Percentiles rank a stretch among this genome's conserved stretches.
phyloP scores from a whole-genome alignment of 2,797 vertebrate genomes.

The Typhlichthys eigenmanni region DNA sequence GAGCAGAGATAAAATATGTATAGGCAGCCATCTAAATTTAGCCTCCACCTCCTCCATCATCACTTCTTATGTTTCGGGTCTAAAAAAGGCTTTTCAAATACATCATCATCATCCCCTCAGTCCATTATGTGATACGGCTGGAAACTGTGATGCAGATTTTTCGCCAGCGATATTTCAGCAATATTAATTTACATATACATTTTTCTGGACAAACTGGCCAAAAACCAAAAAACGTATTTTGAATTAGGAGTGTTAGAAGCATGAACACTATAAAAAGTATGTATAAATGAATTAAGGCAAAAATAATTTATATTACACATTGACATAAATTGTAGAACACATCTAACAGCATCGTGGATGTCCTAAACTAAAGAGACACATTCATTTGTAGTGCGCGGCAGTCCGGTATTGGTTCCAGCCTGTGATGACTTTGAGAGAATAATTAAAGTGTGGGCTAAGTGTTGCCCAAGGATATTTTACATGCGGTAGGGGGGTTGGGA shows the following conservation, averaged over 20 bases:
- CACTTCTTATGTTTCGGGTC: conserved; percentile 65
- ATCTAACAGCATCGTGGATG: conserved; percentile 20
- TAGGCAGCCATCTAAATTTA: conserved; percentile 68
- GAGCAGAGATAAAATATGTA: conserved; percentile 74
- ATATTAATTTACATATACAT: conserved; percentile 10
- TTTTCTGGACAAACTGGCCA: background rate
- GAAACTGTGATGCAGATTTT: conserved; percentile 8
- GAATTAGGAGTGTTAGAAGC: background rate
- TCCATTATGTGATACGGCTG: conserved; percentile 18
- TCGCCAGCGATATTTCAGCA: background rate
- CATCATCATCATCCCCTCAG: conserved; percentile 37
- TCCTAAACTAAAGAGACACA: conserved; percentile 46
- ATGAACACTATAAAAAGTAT: background rate
- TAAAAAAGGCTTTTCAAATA: conserved; percentile 47
- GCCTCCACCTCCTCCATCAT: conserved; percentile 64
- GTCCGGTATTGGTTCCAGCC: conserved; percentile 53
- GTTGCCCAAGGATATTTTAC: conserved; percentile 76
- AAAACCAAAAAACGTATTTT: background rate
- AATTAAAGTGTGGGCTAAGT: conserved; percentile 72
- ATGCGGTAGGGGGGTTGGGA: conserved; percentile 66
- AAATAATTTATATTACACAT: background rate
- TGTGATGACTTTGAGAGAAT: conserved; percentile 77
- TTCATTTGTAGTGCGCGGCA: conserved; percentile 51
- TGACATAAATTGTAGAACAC: background rate
- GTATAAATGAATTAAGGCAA: too few relatives aligned